These are phyloP conservation scores for Coptodon rendalli DNA, from an alignment of 2,113 vertebrate species.

Conservation along the genomic window DNA sequence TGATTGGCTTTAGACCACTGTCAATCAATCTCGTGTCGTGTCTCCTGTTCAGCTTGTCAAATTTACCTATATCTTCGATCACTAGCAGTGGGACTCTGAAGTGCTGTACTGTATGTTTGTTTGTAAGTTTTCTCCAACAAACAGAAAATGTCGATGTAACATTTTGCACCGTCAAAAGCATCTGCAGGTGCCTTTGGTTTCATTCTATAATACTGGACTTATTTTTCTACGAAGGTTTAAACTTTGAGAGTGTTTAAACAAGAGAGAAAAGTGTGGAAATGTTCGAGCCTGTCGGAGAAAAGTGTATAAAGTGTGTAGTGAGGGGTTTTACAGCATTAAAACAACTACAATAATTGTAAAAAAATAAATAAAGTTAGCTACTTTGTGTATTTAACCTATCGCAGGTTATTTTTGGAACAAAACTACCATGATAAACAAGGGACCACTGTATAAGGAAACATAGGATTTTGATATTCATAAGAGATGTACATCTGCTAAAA, in stretches of 20 bases:
- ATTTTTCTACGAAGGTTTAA: neutral
- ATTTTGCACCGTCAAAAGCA: neutral
- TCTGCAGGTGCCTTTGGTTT: neutral
- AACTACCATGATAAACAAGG: neutral
- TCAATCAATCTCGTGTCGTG: neutral
- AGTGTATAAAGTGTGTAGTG: neutral
- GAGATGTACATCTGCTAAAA: neutral
- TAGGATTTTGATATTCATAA: neutral
- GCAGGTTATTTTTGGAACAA: accelerated
- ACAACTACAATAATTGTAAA: neutral
- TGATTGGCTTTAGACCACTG: neutral
- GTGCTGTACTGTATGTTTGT: neutral
- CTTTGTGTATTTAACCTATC: neutral
- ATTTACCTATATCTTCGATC: neutral
- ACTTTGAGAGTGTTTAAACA: neutral
- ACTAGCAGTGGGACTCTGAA: neutral
- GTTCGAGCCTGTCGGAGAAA: neutral
- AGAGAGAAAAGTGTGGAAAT: neutral
- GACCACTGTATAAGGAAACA: neutral
- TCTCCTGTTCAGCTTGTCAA: neutral
- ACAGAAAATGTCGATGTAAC: neutral
- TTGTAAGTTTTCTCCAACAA: neutral
- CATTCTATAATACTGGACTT: neutral
- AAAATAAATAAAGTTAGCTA: neutral
- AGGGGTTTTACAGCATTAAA: neutral